Evolutionary conservation across 2,888 invertebrate species (phyloP).

Genomic region (Drosophila pseudotakahashii): DNA sequence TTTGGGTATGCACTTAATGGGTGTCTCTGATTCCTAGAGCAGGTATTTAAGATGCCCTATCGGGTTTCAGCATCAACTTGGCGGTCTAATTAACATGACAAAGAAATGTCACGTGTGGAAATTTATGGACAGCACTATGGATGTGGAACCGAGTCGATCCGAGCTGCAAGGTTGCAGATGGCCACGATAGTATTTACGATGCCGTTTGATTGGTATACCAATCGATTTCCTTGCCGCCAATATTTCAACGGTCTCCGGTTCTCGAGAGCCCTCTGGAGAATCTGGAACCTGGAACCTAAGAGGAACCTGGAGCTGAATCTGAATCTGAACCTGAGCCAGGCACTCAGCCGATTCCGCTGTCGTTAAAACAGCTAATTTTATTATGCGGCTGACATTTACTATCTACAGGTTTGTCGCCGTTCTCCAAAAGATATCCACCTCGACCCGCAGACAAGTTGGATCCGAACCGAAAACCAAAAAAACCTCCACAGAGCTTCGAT

Average conservation of each 20-base stretch:
- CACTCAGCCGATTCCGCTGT: constrained; percentile 58
- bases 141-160: constrained; percentile 28
- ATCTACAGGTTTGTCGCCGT: constrained; percentile 56
- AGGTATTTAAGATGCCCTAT: constrained; percentile 77
- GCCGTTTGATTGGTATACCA: constrained; percentile 73
- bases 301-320: constrained; percentile 5
- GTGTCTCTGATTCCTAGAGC: constrained; percentile 51
- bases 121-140: constrained; percentile 71
- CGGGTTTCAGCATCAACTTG: constrained; percentile 73
- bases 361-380: constrained; percentile 81
- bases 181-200: constrained; percentile 77
- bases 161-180: constrained; percentile 65
- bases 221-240: constrained; percentile 63
- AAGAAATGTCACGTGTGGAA: constrained; percentile 72
- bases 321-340: constrained; percentile 2
- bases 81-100: constrained; percentile 82
- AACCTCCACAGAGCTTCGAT: constrained; percentile 18
- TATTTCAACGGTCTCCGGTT: constrained; percentile 44
- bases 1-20: constrained; percentile 52
- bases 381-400: constrained; percentile 74
- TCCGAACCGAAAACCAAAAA: constrained; percentile 2
- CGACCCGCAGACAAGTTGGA: constrained; percentile 36
- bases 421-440: constrained; percentile 22
- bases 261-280: background rate
- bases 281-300: constrained; percentile 29